Conservation (phyloP, 2,113 vertebrate species). For the Grus americana region DNA sequence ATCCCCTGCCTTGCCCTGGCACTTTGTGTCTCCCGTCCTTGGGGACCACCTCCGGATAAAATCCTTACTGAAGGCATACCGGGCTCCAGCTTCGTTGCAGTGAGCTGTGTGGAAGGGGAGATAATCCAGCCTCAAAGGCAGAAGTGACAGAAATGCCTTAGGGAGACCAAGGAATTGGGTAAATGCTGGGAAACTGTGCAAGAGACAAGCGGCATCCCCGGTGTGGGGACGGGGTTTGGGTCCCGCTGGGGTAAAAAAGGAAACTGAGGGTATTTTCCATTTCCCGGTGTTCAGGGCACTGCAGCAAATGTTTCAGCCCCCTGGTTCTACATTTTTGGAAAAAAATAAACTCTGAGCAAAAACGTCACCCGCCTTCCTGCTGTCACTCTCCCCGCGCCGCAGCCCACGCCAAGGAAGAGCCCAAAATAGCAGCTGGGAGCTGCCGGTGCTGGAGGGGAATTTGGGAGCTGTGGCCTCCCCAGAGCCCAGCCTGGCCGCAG, state of each 20-base stretch:
- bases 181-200: neutral
- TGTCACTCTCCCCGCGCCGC: neutral
- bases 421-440: neutral
- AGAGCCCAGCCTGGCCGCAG: neutral
- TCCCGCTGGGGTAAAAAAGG: neutral
- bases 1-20: neutral
- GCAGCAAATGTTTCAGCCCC: neutral
- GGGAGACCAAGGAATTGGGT: neutral
- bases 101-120: neutral
- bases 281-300: neutral
- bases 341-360: neutral
- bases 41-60: neutral
- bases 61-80: neutral
- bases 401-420: neutral
- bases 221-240: neutral
- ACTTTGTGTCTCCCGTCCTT: neutral
- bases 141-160: neutral
- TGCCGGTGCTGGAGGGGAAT: rapidly evolving
- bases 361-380: neutral
- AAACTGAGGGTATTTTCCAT: neutral
- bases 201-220: neutral
- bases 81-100: neutral
- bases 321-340: neutral
- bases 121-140: neutral
- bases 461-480: rapidly evolving